These are phyloP conservation scores for Stegana nigrithorax DNA, from an alignment of 2,888 invertebrate genomes.

Conservation along the genomic window DNA sequence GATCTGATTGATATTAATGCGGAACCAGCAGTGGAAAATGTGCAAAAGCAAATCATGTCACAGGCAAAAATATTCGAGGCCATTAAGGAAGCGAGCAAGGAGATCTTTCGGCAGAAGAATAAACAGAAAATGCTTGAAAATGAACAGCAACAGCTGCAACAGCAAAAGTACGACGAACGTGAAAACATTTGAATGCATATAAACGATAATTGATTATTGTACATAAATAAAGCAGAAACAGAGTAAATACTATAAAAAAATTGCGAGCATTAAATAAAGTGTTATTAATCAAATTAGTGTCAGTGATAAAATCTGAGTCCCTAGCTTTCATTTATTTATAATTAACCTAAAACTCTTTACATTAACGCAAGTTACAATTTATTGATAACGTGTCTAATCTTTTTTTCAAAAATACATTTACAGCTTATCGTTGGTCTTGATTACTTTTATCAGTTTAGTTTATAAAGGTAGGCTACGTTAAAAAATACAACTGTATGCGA, in stretches of 20 bases:
- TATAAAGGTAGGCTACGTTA: too few species aligned
- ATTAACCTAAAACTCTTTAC: neutral
- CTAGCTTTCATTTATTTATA: neutral
- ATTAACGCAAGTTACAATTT: too few species aligned
- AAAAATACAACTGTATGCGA: too few species aligned
- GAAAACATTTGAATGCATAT: conserved; percentile 40
- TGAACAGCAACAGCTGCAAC: conserved; percentile 36
- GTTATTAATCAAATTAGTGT: conserved; percentile 24
- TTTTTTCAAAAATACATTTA: too few species aligned
- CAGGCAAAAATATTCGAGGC: conserved; percentile 81
- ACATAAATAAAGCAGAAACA: conserved; percentile 7
- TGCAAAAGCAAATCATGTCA: conserved; percentile 82
- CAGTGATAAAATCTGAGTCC: too few species aligned
- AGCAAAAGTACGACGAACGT: conserved; percentile 31
- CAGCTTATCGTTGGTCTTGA: too few species aligned
- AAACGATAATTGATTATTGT: conserved; percentile 21
- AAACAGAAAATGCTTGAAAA: conserved; percentile 52
- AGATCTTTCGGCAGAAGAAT: conserved; percentile 75
- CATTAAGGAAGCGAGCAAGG: conserved; percentile 81
- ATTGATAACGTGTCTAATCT: too few species aligned
- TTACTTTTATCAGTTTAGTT: too few species aligned
- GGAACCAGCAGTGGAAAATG: conserved; percentile 78
- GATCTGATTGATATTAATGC: conserved; percentile 77
- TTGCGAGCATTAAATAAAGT: conserved; percentile 40
- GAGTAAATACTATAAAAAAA: conserved; percentile 28